Evolutionary conservation across 2,888 invertebrate genomes (phyloP), one percentile per base, ranked within the genome.

Genomic region (Melipona beecheii): DNA sequence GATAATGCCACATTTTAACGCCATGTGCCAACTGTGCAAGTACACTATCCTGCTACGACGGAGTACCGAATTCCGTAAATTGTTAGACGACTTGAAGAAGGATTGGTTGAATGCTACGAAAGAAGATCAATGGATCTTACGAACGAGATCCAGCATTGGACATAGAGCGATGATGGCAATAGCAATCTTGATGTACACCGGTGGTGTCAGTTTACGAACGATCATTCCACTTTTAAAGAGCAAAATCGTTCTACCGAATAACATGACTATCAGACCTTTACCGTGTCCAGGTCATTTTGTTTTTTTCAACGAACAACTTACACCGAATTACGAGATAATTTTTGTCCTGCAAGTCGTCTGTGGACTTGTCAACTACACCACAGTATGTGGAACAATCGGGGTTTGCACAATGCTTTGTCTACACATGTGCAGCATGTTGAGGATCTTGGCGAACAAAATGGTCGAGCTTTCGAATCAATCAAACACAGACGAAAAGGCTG

Each of bases 261-360:
- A 91, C 58, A 27, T 64, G 0, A 91, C 90, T 0, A 71, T 91
- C 19, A 85, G 89, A 64, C 78, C 84, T 0, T 64, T 93, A 2
- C 84, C 91, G 0, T 90, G 86, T 24, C 88, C 91, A 0, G 85
- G 90, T 49, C 90, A 91, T 58, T 91, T 91, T 50, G n/a, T 89
- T 9, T 75, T 88, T 11, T 87, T 93, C 49, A 84, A 91, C 68
- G 87, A 86, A 1, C 82, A 86, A 54, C 9, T 21, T 4, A 87
- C 85, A 13, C 92, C 91, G 0, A 54, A 80, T 2, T 92, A 92
- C 78, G 90, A 91, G 52, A 86, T 92, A 2, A 80, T 92, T 2
- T 91, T 90, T 21, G 56, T 69, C 0, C 64, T 89, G 21, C 92
- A 93, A 49, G 84, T 89, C 56, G 62, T 91, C 2, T 86, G 87